These are phyloP conservation scores for Melanerpes aurifrons DNA, from an alignment of 2,113 vertebrate species.

Conservation along the genomic window DNA sequence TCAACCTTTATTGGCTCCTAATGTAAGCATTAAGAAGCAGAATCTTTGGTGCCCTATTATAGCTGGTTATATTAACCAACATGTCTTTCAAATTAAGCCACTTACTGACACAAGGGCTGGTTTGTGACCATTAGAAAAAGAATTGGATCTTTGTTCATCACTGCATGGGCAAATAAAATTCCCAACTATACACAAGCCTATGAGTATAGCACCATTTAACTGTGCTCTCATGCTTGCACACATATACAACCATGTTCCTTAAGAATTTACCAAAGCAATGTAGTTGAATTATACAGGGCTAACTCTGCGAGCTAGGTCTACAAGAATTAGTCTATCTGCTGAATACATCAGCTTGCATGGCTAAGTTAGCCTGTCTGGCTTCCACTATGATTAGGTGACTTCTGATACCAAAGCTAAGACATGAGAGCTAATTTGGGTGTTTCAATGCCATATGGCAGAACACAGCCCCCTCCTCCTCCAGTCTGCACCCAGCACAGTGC, in stretches of 20 bases:
- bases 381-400: background rate
- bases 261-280: constrained; percentile 17
- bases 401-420: background rate
- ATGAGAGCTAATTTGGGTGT: background rate
- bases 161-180: background rate
- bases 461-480: background rate
- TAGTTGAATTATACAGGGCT: constrained; percentile 41
- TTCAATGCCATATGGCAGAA: rapidly evolving
- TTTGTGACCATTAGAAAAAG: background rate
- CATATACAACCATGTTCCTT: background rate
- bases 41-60: background rate
- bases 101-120: background rate
- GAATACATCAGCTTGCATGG: background rate
- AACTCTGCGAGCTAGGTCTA: constrained; percentile 10
- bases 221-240: background rate
- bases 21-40: background rate
- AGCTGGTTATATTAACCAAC: background rate
- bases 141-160: background rate
- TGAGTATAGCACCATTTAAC: background rate
- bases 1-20: background rate
- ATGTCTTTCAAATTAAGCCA: constrained; percentile 2
- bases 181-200: background rate
- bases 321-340: constrained; percentile 16
- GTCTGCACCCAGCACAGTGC: background rate
- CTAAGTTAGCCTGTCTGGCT: constrained; percentile 19